These are phyloP conservation scores for Trogon surrucura DNA, from an alignment of 2,113 vertebrate genomes.

Conservation along the genomic window DNA sequence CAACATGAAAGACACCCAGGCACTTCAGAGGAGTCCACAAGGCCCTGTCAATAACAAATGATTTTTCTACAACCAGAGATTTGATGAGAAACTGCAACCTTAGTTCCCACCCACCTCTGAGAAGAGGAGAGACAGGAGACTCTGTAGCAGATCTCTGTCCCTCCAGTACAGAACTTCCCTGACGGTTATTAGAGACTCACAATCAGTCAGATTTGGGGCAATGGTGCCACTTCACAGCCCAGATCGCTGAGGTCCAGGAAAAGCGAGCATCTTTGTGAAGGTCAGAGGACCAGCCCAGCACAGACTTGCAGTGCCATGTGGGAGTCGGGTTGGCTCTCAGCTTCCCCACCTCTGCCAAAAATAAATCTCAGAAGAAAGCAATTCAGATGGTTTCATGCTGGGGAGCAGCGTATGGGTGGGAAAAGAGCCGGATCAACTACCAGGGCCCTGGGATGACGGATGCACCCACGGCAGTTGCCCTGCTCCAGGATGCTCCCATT, in stretches of 20 bases:
- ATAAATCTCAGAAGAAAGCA: neutral
- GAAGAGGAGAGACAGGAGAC: neutral
- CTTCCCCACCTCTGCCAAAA: neutral
- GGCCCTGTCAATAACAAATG: neutral
- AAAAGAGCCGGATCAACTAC: neutral
- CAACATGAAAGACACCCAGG: neutral
- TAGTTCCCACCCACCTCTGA: neutral
- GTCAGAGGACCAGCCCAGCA: neutral
- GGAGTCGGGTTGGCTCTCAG: neutral
- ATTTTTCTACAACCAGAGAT: neutral
- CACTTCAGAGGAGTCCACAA: neutral
- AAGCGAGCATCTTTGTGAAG: neutral
- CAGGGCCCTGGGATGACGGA: neutral
- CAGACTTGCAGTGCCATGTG: accelerated
- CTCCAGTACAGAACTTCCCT: neutral
- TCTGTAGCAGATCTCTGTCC: neutral
- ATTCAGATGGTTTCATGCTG: neutral
- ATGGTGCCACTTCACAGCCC: neutral
- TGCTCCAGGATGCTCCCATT: neutral
- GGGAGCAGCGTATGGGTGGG: neutral
- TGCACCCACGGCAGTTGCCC: accelerated
- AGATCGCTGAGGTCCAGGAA: neutral
- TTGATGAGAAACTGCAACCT: neutral
- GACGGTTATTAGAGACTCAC: neutral
- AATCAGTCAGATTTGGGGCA: neutral